Evolutionary conservation across 1,140 invertebrate genomes (phyloP).

Genomic region (Portunus trituberculatus): DNA sequence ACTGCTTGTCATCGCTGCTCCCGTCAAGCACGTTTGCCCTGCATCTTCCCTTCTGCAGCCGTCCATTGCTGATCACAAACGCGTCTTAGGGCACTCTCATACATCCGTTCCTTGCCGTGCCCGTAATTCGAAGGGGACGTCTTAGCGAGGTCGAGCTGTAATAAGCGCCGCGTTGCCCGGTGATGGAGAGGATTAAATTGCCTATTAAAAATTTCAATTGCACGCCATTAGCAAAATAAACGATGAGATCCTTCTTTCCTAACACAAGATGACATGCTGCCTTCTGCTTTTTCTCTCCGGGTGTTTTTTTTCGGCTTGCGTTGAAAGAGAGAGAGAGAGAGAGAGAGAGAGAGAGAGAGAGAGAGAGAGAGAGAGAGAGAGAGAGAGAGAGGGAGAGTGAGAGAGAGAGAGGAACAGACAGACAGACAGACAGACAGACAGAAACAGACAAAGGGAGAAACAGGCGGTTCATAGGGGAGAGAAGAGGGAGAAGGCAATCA

Average conservation of each 20-base stretch:
- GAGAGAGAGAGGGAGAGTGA: neutral
- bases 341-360: constrained; percentile 40
- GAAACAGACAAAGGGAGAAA: neutral
- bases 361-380: neutral
- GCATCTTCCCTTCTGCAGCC: neutral
- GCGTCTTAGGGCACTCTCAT: neutral
- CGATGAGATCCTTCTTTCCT: constrained; percentile 67
- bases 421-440: neutral
- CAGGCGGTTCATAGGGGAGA: no score
- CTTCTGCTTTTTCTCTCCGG: constrained; percentile 53
- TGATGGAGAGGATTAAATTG: constrained; percentile 75
- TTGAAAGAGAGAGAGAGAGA: constrained; percentile 34
- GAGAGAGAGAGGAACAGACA: neutral
- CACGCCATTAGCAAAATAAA: constrained; percentile 74
- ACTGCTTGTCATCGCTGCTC: neutral
- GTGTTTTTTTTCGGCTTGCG: neutral
- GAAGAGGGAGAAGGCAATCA: neutral
- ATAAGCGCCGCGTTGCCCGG: constrained; percentile 61
- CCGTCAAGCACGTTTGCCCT: neutral
- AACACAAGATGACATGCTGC: constrained; percentile 65
- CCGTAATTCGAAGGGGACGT: neutral
- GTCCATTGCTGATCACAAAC: neutral
- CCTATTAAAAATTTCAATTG: constrained; percentile 76
- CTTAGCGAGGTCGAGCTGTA: constrained; percentile 65
- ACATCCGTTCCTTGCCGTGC: neutral